Evolutionary conservation across 2,888 invertebrate species (phyloP), one percentile per base, ranked within the genome.

Genomic region (Himalopsyche tibetana): DNA sequence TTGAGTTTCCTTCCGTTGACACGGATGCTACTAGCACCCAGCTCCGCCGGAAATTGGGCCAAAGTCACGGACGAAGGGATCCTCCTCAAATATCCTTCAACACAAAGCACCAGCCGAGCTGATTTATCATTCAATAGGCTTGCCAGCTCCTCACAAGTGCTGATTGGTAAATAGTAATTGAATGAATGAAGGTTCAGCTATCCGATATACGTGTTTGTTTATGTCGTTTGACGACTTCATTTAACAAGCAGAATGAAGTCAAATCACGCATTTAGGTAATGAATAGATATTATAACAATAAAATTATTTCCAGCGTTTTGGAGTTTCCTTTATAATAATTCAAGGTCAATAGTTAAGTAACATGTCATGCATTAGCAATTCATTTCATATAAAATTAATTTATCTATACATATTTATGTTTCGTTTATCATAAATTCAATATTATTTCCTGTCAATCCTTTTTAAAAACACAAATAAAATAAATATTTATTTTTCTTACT

Each of bases 1-100:
- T 86, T 84, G 80, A n/a, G 74, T 84, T 86, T 88, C 88, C 88
- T 88, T 86, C 88, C 86, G 83, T 45, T 80, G 74, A 45, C 56
- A 83, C 63, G 85, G 82, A 82, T 81, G 83, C 81, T 69, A 63
- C 17, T 55, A 81, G 55, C 38, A 81, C 82, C 55, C 51, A 56
- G 55, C 85, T 83, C 82, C 56, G 51, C 88, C 86, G 88, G 88
- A 88, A 88, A 88, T 88, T 86, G 86, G 86, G 82, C 85, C 63
- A 83, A 80, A 88, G 86, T 86, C 86, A 84, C 84, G 82, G 63
- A 56, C 84, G 40, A 63, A 42, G 45, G 63, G 82, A 63, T 55
- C 80, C 82, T 81, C 83, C 85, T 55, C 82, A 74, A 51, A 45
- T 79, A 82, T 82, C 82, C 82, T 40, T 40, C 55, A 55, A 74